Percentiles rank a stretch among this genome's conserved stretches.
Evolutionary conservation across 2,888 invertebrate genomes (phyloP).

Genomic region (Micropterix aruncella): DNA sequence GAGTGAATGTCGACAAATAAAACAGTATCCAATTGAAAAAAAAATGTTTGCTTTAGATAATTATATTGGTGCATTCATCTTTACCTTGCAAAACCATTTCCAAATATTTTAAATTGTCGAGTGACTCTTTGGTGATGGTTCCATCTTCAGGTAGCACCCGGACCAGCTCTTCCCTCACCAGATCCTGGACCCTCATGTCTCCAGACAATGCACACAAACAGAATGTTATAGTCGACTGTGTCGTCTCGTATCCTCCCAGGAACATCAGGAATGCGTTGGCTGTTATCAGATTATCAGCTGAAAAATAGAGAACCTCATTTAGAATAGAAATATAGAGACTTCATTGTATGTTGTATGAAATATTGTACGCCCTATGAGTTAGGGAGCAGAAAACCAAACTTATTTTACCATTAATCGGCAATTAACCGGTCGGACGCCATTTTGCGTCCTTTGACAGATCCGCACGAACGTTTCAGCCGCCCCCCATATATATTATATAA

Average conservation of each 20-base stretch:
- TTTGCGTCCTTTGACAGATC: too few species aligned
- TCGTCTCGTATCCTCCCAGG: slow-evolving; percentile 46
- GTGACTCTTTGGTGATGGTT: slow-evolving; percentile 31
- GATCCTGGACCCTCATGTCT: slow-evolving; percentile 35
- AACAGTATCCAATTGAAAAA: too few species aligned
- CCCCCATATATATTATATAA: too few species aligned
- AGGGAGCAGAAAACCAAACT: too few species aligned
- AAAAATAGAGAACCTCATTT: slow-evolving; percentile 9
- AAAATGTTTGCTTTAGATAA: too few species aligned
- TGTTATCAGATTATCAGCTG: slow-evolving; percentile 39
- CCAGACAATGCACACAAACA: slow-evolving; percentile 39
- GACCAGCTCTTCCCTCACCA: slow-evolving; percentile 31
- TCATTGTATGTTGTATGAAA: too few species aligned
- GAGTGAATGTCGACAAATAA: too few species aligned
- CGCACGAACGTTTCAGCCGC: too few species aligned
- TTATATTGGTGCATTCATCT: too few species aligned
- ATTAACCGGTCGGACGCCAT: too few species aligned
- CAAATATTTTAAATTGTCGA: slow-evolving; percentile 39
- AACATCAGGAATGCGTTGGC: slow-evolving; percentile 45
- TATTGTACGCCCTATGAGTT: too few species aligned
- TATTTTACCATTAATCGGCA: too few species aligned
- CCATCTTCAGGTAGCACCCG: slow-evolving; percentile 22
- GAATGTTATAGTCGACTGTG: slow-evolving; percentile 40
- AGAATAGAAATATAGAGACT: slow-evolving; percentile 5
- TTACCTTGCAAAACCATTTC: slow-evolving; percentile 42